Evolutionary conservation across 37 sponge, comb jelly and placozoan species (phyloP), one percentile per base, ranked within the genome.

Genomic region (Ephydatia muelleri): DNA sequence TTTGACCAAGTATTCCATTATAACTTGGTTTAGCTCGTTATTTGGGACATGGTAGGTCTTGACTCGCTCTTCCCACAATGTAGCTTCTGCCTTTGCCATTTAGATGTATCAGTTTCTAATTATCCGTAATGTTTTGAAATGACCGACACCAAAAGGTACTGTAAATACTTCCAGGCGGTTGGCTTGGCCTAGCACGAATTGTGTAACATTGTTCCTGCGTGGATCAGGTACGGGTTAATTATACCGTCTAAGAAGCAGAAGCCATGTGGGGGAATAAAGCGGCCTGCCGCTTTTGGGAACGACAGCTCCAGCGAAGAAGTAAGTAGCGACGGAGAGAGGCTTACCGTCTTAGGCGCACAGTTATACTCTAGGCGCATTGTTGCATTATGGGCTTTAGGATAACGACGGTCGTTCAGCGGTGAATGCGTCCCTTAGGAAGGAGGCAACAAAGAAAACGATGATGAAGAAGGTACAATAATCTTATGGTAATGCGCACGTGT

Each of bases 1-100:
- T 26, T 88, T 93, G 2, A 97, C 91, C n/a, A 97, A 70, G 68
- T 97, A 97, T 67, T 97, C 95, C 97, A 97, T 97, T 21, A 97
- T 80, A 0, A 90, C 84, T 43, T 82, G 81, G 74, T 97, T 89
- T 67, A 97, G 80, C 0, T 88, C 91, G 23, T 73, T 65, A 35
- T 95, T 49, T 2, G 94, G 84, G 2, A 91, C 77, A 19, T 86
- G 87, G 78, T 83, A 84, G 1, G 82, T 82, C 68, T 86, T 86
- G 19, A 93, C 78, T 27, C 80, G 83, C 35, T 89, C 83, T 64
- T 88, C 85, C 95, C 95, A 95, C 80, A 84, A 32, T n/a, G 80
- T 72, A 30, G 9, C 43, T 26, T 86, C 78, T 5, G 26, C 76
- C 14, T 64, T 35, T 23, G 70, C 34, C 75, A 57, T 57, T 57